These are phyloP conservation scores for Ctenopoma kingsleyae DNA, from an alignment of 2,797 vertebrate species.

Conservation along the genomic window DNA sequence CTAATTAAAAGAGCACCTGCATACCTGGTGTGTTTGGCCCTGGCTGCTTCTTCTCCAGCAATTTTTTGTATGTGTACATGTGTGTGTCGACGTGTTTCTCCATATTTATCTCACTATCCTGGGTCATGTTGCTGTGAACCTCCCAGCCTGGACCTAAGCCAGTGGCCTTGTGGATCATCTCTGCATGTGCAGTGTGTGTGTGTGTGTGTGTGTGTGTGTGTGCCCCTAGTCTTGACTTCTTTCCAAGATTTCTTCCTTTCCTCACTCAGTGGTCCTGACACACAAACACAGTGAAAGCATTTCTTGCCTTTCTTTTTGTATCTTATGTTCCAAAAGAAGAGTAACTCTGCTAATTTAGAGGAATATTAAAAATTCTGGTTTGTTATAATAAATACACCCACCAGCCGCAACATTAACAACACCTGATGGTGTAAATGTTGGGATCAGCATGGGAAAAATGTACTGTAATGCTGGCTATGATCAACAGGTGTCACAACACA, in stretches of 20 bases:
- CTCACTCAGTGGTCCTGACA: constrained; percentile 19
- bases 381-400: no score
- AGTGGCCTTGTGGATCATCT: constrained; percentile 66
- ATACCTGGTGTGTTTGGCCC: constrained; percentile 68
- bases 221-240: constrained; percentile 53
- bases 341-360: no score
- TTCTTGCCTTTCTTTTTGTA: no score
- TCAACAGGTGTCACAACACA: no score
- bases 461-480: no score
- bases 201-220: constrained; percentile 48
- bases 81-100: constrained; percentile 52
- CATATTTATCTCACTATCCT: constrained; percentile 75
- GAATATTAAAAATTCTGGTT: no score
- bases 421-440: no score
- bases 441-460: no score
- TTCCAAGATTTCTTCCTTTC: constrained; percentile 55
- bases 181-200: constrained; percentile 38
- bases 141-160: constrained; percentile 73
- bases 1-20: constrained; percentile 87
- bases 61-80: constrained; percentile 52
- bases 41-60: constrained; percentile 42
- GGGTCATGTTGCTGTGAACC: constrained; percentile 72
- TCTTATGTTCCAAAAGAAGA: no score
- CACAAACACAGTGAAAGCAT: not conserved
- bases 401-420: no score